Evolutionary conservation across 2,113 vertebrate genomes (phyloP).

Genomic region (Dicaeum eximium): DNA sequence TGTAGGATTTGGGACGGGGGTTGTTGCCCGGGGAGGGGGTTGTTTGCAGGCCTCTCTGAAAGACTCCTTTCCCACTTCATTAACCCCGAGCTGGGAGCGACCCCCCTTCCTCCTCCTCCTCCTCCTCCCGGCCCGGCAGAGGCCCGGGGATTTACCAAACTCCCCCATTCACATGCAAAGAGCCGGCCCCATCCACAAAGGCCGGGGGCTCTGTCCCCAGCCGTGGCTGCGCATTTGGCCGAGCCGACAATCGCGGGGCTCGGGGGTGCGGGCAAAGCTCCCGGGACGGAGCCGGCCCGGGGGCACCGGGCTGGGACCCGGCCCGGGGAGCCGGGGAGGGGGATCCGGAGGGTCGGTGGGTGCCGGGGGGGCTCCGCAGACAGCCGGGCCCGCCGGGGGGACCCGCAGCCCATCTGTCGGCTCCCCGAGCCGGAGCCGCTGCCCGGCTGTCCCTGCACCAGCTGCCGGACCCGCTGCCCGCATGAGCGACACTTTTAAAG

Average conservation of each 20-base stretch:
- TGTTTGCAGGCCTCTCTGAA: slow-evolving; percentile 89
- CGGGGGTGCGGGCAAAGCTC: neutral
- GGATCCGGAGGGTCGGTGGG: neutral
- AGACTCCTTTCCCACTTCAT: slow-evolving; percentile 98
- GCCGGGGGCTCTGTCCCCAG: slow-evolving; percentile 73
- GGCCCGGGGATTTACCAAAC: slow-evolving; percentile 84
- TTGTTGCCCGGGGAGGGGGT: slow-evolving; percentile 60
- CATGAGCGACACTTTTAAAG: slow-evolving; percentile 75
- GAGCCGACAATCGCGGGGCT: slow-evolving; percentile 1
- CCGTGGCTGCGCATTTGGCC: slow-evolving; percentile 84
- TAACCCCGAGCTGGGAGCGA: slow-evolving; percentile 92
- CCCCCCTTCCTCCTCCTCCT: slow-evolving; percentile 44
- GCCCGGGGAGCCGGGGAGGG: neutral
- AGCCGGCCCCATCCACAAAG: slow-evolving; percentile 70
- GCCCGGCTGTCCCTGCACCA: slow-evolving; percentile 83
- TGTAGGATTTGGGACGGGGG: slow-evolving; percentile 79
- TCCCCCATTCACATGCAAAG: slow-evolving; percentile 93
- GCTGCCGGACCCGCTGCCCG: slow-evolving; percentile 85
- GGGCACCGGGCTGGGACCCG: neutral
- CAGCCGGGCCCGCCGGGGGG: neutral
- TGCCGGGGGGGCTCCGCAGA: neutral
- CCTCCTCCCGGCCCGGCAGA: slow-evolving; percentile 61
- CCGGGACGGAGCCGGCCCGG: neutral
- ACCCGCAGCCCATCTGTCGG: slow-evolving; percentile 91
- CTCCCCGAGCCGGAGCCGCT: slow-evolving; percentile 69